Percentiles rank a stretch among this genome's conserved stretches.
Conservation (phyloP, 2,888 invertebrate species). For the Asteroscopus sphinx region DNA sequence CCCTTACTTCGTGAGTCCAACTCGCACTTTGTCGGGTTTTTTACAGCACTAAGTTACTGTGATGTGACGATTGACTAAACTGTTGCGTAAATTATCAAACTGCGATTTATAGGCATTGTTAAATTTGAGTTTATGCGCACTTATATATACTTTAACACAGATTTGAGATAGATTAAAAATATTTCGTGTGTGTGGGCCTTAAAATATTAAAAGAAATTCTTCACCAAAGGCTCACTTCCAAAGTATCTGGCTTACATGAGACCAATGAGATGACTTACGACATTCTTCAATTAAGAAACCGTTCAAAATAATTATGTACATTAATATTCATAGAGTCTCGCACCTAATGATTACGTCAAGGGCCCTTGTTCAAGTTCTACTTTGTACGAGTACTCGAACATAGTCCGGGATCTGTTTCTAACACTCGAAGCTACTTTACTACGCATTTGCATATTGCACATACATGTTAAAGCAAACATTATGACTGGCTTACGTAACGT, state of each 20-base stretch:
- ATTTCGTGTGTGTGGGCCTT: background rate
- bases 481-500: slow-evolving; percentile 20
- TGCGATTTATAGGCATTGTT: too few relatives aligned
- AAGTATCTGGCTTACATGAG: slow-evolving; percentile 29
- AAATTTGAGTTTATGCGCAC: too few relatives aligned
- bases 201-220: background rate
- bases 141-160: too few relatives aligned
- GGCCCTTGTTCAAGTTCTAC: slow-evolving; percentile 28
- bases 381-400: slow-evolving; percentile 37
- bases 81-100: too few relatives aligned
- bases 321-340: slow-evolving; percentile 26
- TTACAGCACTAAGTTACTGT: too few relatives aligned
- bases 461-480: slow-evolving; percentile 40
- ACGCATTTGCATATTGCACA: slow-evolving; percentile 46
- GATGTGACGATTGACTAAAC: too few relatives aligned
- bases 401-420: slow-evolving; percentile 37
- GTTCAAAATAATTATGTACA: slow-evolving; percentile 22
- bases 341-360: slow-evolving; percentile 43
- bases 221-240: slow-evolving; percentile 4
- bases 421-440: slow-evolving; percentile 35
- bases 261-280: slow-evolving; percentile 8
- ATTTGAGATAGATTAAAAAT: too few relatives aligned
- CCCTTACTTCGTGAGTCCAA: too few relatives aligned
- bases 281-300: slow-evolving; percentile 22
- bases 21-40: too few relatives aligned